Conservation (phyloP, 1,140 invertebrate genomes). For the Zaprionus kolodkinae region DNA sequence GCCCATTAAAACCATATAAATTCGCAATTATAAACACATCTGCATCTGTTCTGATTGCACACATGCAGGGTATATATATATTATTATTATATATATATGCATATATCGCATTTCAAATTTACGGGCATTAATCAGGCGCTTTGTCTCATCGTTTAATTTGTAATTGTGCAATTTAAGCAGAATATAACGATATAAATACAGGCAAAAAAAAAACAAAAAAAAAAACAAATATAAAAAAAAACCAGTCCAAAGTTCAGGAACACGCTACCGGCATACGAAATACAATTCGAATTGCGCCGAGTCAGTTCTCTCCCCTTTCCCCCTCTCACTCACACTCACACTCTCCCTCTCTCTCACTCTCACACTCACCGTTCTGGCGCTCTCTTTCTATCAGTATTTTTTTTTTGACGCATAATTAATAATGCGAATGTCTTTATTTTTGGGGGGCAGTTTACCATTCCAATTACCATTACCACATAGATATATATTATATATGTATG, state of each 20-base stretch:
- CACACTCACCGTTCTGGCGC: background rate
- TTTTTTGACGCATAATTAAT: slow-evolving; percentile 51
- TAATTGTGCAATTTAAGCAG: slow-evolving; percentile 45
- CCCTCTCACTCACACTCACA: background rate
- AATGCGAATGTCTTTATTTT: slow-evolving; percentile 30
- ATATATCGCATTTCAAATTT: slow-evolving; percentile 44
- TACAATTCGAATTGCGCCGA: slow-evolving; percentile 1
- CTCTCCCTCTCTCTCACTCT: background rate
- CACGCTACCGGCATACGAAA: slow-evolving; percentile 36
- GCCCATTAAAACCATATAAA: slow-evolving; percentile 38
- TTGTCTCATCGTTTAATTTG: slow-evolving; percentile 48
- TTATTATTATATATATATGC: background rate
- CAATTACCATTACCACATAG: slow-evolving; percentile 19
- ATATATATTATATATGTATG: background rate
- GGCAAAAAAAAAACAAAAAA: slow-evolving; percentile 12
- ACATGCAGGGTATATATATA: background rate
- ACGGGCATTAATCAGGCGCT: slow-evolving; percentile 48
- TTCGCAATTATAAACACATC: slow-evolving; percentile 18
- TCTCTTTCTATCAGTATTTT: slow-evolving; percentile 27
- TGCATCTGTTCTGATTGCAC: slow-evolving; percentile 15
- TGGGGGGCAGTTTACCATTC: slow-evolving; percentile 22
- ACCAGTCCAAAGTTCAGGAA: slow-evolving; percentile 43
- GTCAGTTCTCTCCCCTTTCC: background rate
- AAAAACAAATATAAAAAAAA: too few species aligned
- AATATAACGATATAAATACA: slow-evolving; percentile 25